phyloP scores from a whole-genome alignment of 2,888 invertebrate species.

The Acronicta aceris region DNA sequence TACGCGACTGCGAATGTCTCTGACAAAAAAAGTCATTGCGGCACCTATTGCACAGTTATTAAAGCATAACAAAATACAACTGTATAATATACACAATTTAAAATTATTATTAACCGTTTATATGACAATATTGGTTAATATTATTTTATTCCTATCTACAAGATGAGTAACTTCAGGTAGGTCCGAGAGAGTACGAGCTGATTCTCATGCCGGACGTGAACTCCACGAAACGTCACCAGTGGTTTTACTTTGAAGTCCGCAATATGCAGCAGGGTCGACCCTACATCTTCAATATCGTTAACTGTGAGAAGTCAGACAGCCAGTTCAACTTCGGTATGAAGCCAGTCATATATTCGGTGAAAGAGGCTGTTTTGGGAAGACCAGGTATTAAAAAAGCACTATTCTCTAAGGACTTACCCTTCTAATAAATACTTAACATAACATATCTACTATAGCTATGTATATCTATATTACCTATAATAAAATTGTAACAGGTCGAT shows the following conservation, averaged over 20 bases:
- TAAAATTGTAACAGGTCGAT: no score
- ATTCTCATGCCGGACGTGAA: conserved; percentile 95
- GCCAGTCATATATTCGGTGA: conserved; percentile 95
- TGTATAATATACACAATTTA: no score
- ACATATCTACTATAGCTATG: no score
- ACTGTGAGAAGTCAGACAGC: conserved; percentile 95
- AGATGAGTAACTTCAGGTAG: conserved; percentile 88
- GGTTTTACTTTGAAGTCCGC: conserved; percentile 97
- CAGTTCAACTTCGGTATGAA: conserved; percentile 97
- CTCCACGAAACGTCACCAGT: conserved; percentile 93
- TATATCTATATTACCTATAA: no score
- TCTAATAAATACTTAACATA: no score
- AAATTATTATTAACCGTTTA: no score
- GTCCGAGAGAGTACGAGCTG: conserved; percentile 94
- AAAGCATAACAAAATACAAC: no score
- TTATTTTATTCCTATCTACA: conserved; percentile 31
- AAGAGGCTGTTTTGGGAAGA: conserved; percentile 90
- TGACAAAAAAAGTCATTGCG: no score
- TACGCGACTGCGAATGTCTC: no score
- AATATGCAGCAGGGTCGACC: conserved; percentile 92
- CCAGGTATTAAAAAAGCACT: conserved; percentile 70
- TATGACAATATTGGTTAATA: neutral
- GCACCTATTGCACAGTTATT: no score
- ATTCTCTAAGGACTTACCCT: neutral
- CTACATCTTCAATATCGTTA: conserved; percentile 96